These are phyloP conservation scores for Ciona savignyi DNA, from an alignment of 23 tunicate genomes.

Conservation along the genomic window DNA sequence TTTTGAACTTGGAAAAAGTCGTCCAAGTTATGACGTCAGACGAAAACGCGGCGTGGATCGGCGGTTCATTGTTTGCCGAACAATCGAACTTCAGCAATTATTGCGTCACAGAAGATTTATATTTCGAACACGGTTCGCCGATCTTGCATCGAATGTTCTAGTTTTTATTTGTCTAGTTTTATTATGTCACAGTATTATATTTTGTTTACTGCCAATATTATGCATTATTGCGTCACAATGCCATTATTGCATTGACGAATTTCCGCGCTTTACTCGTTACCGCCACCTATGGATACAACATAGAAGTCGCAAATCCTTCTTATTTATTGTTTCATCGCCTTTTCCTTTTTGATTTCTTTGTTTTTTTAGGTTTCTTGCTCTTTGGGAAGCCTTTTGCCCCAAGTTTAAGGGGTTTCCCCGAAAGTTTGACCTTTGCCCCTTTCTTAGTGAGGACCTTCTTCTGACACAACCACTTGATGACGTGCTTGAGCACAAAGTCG, in stretches of 20 bases:
- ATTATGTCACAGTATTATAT: background rate
- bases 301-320: background rate
- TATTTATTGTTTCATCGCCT: too few relatives aligned
- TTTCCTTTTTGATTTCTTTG: too few relatives aligned
- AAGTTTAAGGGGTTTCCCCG: slow-evolving; percentile 43
- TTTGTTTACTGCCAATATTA: background rate
- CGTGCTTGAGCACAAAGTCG: slow-evolving; percentile 66
- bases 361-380: background rate
- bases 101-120: slow-evolving; percentile 59
- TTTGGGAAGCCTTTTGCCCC: background rate
- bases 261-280: too few relatives aligned
- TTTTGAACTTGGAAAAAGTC: background rate
- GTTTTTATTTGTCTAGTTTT: background rate
- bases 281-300: background rate
- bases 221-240: background rate
- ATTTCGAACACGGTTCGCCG: slow-evolving; percentile 59
- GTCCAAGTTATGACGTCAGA: slow-evolving; percentile 5
- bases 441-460: slow-evolving; percentile 35
- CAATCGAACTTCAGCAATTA: slow-evolving; percentile 23
- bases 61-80: slow-evolving; percentile 54
- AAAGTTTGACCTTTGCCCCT: slow-evolving; percentile 27
- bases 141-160: slow-evolving; percentile 36
- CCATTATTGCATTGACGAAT: too few relatives aligned
- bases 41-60: slow-evolving; percentile 62
- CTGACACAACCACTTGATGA: slow-evolving; percentile 42